Evolutionary conservation across 1,140 invertebrate genomes (phyloP), one percentile per base, ranked within the genome.

Genomic region (Aphaenogaster floridana): DNA sequence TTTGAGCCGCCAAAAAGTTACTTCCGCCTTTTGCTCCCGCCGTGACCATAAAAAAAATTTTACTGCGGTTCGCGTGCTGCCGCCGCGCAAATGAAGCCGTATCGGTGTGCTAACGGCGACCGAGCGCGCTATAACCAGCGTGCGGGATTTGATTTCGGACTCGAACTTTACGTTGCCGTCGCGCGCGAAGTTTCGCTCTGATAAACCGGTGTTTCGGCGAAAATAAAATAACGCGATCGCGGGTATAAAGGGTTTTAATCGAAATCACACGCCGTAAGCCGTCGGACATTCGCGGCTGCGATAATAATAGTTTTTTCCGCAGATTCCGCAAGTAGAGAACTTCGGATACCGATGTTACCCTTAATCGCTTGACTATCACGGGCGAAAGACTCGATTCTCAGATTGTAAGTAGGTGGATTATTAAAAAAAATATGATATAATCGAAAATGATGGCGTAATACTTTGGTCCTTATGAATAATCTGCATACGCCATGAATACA

Each of bases 1-100:
- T 86, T 86, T 86, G 74, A 86, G 50, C 61, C 87, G 63, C 76
- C 87, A 83, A 88, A 86, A 88, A 88, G 87, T 88, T 88, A 88
- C 74, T 86, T 88, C 84, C 80, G 80, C 69, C 80, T 84, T 76
- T 76, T 28, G 80, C 54, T 84, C 69, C 80, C 54, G 69, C n/a
- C 69, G 54, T 63, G 69, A 45, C 54, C 54, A 61, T 84, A 84
- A 84, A 84, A 84, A 68, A 84, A 76, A 84, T 84, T 84, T 84
- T 76, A 84, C 80, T 76, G 80, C 80, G 80, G 39, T 74, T 74
- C 68, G 78, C 78, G 79, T 83, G 66, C 52, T 71, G 66, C 66
- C 45, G 52, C 42, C 57, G 80, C 42, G 80, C 80, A 83, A 83
- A 83, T 83, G 80, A 84, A 84, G 80, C 28, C 80, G 52, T 74